Base-by-base conservation (phyloP, 2,797 vertebrate species). In the Cetoscarus ocellatus region DNA sequence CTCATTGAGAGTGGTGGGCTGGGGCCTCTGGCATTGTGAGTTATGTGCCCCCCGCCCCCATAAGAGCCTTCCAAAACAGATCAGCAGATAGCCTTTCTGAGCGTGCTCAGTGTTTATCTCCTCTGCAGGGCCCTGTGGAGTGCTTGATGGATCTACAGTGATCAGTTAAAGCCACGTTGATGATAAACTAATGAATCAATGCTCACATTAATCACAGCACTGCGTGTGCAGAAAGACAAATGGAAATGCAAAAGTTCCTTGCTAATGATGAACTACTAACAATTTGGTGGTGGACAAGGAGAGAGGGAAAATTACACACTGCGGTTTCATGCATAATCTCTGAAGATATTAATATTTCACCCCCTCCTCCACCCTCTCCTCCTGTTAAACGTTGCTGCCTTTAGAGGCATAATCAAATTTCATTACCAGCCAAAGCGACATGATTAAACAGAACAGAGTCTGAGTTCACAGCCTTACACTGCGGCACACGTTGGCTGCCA, bases 191-290 rank as follows among this genome's bases (percentile, higher is more conserved):
- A 98, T 98, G 96, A 99, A 97, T 99, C 97, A 97, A 94, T 94
- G 95, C 94, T 91, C 86, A 94, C 96, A 98, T 99, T 98, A 98
- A 99, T 99, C 97, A 98, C 95, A 90, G 88, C 85, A 91, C 75
- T 48, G 92, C 95, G 94, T 91, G 69, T 82, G 93, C 81, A 92
- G 95, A 95, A 96, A 98, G 97, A 99, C 96, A 95, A 97, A 99
- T 98, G 96, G 96, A 96, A 96, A 97, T 92, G 96, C 96, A 95
- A 90, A 97, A 97, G 96, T 97, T 96, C 95, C 95, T 91, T 92
- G 96, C 95, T 98, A 97, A 97, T 99, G 98, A 99, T 99, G 96
- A 98, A 99, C 96, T 98, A 95, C 96, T 96, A 96, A 98, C 96
- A 96, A 97, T 98, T 98, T 97, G 95, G 95, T 94, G 95, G 96